phyloP scores from a whole-genome alignment of 2,888 invertebrate genomes.

The Apeira syringaria region DNA sequence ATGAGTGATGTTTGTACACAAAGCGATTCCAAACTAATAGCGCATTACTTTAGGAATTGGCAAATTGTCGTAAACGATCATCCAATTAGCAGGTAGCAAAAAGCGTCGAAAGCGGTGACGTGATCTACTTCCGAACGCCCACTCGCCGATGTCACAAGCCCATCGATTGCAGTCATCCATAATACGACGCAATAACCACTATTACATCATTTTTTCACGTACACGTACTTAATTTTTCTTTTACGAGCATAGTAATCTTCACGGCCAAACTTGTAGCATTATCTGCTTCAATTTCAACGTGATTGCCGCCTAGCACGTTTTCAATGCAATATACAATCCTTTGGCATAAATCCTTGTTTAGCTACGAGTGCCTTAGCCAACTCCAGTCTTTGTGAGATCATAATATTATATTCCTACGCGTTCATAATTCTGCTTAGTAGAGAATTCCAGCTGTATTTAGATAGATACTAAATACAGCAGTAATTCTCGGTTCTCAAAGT shows the following conservation, averaged over 20 bases:
- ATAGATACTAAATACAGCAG: too few relatives aligned
- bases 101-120: constrained; percentile 32
- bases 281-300: too few relatives aligned
- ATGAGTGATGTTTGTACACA: constrained; percentile 20
- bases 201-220: constrained; percentile 20
- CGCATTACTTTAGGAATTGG: constrained; percentile 31
- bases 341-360: too few relatives aligned
- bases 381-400: neutral
- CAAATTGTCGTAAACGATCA: constrained; percentile 39
- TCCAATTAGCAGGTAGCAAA: constrained; percentile 45
- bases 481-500: neutral
- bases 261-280: too few relatives aligned
- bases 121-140: constrained; percentile 33
- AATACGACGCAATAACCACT: constrained; percentile 42
- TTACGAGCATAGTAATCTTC: constrained; percentile 2
- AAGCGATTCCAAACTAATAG: constrained; percentile 27
- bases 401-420: neutral
- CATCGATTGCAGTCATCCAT: constrained; percentile 45
- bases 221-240: neutral
- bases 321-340: too few relatives aligned
- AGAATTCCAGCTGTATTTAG: too few relatives aligned
- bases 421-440: neutral
- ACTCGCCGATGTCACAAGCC: constrained; percentile 34
- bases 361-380: too few relatives aligned
- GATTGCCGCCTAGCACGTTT: too few relatives aligned